Evolutionary conservation across 1,140 invertebrate species (phyloP).

Genomic region (Drosophila littoralis): DNA sequence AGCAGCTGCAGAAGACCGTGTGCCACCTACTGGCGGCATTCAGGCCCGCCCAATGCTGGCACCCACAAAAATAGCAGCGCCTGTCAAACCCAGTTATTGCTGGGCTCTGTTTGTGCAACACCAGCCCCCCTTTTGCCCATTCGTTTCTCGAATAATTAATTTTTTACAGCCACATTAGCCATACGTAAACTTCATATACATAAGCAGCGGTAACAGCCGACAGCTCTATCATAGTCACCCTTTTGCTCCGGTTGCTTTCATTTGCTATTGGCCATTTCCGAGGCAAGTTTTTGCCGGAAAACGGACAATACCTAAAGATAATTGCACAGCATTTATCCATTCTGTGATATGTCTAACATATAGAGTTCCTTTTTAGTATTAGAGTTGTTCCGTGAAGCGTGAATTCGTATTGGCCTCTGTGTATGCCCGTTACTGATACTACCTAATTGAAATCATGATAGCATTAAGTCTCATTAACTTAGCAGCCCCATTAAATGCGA

Average conservation of each 20-base stretch:
- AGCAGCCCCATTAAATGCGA: constrained; percentile 30
- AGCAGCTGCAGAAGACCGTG: constrained; percentile 35
- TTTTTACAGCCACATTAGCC: constrained; percentile 41
- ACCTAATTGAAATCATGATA: constrained; percentile 70
- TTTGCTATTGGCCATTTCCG: constrained; percentile 1
- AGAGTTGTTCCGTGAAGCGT: constrained; percentile 14
- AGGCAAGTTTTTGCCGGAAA: not conserved
- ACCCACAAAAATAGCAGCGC: constrained; percentile 52
- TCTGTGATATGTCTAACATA: not conserved
- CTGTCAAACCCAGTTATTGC: constrained; percentile 51
- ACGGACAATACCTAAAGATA: not conserved
- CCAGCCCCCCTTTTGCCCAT: constrained; percentile 20
- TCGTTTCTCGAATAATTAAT: constrained; percentile 62
- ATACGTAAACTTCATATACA: constrained; percentile 6
- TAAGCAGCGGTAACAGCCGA: not conserved
- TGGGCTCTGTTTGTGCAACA: constrained; percentile 20
- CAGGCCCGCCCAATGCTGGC: constrained; percentile 27
- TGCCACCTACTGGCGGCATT: constrained; percentile 27
- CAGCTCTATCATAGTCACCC: constrained; percentile 1
- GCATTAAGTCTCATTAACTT: constrained; percentile 50
- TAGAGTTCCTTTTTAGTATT: not conserved
- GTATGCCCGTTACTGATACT: constrained; percentile 40
- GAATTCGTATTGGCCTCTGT: constrained; percentile 12
- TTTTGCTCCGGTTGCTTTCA: not conserved
- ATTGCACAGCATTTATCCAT: not conserved